Evolutionary conservation across 2,797 vertebrate genomes (phyloP).

Genomic region (Podarcis siculus): DNA sequence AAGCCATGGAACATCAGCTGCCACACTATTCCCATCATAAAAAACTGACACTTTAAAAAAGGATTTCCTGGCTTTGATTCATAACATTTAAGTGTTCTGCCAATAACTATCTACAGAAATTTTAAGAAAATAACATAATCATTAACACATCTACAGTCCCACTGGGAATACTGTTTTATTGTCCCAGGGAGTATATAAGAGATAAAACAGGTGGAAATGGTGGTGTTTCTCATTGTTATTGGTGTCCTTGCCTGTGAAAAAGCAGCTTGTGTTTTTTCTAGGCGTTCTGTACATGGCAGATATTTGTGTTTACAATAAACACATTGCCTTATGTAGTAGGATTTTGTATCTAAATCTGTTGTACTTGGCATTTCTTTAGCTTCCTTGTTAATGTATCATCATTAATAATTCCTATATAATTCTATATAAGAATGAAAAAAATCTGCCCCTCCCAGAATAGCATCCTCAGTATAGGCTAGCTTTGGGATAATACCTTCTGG

Average conservation of each 20-base stretch:
- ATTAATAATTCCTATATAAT: neutral
- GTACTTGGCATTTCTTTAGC: neutral
- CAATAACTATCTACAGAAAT: neutral
- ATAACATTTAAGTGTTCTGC: neutral
- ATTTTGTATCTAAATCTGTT: neutral
- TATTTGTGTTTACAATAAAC: neutral
- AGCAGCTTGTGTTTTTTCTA: neutral
- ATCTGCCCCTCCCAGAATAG: neutral
- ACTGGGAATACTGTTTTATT: neutral
- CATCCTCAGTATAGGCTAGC: neutral
- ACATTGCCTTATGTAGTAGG: too few relatives aligned
- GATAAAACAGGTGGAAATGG: neutral
- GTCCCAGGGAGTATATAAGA: neutral
- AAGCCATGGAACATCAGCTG: neutral
- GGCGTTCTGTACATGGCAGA: neutral
- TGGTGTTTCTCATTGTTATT: neutral
- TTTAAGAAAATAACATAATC: neutral
- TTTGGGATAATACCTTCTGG: neutral
- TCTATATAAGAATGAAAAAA: neutral
- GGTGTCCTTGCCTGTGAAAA: neutral
- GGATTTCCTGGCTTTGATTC: neutral
- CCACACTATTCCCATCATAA: neutral
- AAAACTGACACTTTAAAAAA: neutral
- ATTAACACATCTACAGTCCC: neutral
- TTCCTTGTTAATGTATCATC: neutral